Percentiles rank a stretch among this genome's conserved stretches.
Conservation (phyloP, 2,113 vertebrate genomes). For the Caloenas nicobarica region DNA sequence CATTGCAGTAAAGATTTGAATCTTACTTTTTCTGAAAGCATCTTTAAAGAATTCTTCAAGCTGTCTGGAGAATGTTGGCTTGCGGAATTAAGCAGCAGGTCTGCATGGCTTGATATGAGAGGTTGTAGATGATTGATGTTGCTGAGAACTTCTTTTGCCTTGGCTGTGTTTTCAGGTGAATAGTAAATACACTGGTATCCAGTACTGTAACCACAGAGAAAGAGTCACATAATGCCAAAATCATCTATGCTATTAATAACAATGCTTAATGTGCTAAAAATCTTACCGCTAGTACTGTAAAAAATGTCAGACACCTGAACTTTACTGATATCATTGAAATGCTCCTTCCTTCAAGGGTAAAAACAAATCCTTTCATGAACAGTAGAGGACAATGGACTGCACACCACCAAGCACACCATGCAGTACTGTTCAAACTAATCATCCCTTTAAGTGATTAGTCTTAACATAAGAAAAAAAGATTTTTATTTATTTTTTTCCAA, state of each 20-base stretch:
- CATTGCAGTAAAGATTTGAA: constrained; percentile 52
- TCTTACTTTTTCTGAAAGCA: constrained; percentile 95
- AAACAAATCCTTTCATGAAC: neutral
- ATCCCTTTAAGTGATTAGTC: neutral
- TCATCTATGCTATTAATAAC: neutral
- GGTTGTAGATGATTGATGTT: constrained; percentile 91
- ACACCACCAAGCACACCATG: neutral
- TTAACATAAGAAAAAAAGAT: neutral
- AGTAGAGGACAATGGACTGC: neutral
- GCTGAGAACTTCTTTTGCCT: constrained; percentile 95
- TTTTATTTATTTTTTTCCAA: neutral
- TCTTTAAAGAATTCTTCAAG: constrained; percentile 91
- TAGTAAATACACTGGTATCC: constrained; percentile 99
- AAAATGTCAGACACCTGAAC: neutral
- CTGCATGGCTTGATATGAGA: constrained; percentile 88
- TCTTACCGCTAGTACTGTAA: neutral
- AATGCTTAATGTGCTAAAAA: neutral
- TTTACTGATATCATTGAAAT: neutral
- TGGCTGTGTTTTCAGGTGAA: constrained; percentile 95
- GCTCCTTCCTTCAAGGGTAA: neutral
- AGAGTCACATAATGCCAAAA: neutral
- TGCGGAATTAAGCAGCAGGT: constrained; percentile 90
- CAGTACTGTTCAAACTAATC: neutral
- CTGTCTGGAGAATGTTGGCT: constrained; percentile 86
- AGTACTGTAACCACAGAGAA: constrained; percentile 81